phyloP scores from a whole-genome alignment of 2,888 invertebrate genomes.

The Proisotoma minuta region DNA sequence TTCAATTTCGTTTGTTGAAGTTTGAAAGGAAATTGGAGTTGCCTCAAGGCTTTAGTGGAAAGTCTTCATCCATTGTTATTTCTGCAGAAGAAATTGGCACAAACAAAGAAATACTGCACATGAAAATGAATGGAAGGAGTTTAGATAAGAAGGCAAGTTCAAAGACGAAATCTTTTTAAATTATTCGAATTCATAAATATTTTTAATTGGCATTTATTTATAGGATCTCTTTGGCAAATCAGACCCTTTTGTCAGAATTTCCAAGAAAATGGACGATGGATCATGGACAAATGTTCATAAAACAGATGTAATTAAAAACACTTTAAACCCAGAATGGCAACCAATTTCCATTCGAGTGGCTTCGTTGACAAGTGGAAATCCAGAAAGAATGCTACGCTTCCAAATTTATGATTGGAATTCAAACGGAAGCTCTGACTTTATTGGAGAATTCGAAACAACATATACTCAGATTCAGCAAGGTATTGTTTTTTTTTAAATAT shows the following conservation, averaged over 20 bases:
- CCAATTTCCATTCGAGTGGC: conserved; percentile 50
- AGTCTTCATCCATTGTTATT: conserved; percentile 39
- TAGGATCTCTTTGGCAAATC: conserved; percentile 56
- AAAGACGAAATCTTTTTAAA: too few relatives aligned
- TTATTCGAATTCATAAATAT: too few relatives aligned
- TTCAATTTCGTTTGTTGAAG: conserved; percentile 18
- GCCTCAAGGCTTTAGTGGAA: conserved; percentile 38
- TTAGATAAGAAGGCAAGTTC: conserved; percentile 55
- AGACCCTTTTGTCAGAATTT: conserved; percentile 54
- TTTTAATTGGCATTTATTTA: too few relatives aligned
- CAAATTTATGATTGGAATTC: conserved; percentile 56
- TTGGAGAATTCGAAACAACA: conserved; percentile 53
- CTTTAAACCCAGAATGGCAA: conserved; percentile 55
- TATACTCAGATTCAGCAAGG: conserved; percentile 50
- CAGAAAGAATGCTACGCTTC: conserved; percentile 53
- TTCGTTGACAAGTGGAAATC: conserved; percentile 54
- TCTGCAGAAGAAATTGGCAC: conserved; percentile 46
- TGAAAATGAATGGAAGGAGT: conserved; percentile 51
- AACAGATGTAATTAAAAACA: conserved; percentile 55
- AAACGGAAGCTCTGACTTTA: conserved; percentile 54
- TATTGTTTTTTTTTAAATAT: too few relatives aligned
- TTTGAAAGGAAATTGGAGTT: conserved; percentile 44
- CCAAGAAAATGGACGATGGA: conserved; percentile 52
- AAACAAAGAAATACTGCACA: conserved; percentile 50
- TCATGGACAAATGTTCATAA: conserved; percentile 53